Conservation (phyloP, 2,113 vertebrate species). For the Spilogale gracilis region DNA sequence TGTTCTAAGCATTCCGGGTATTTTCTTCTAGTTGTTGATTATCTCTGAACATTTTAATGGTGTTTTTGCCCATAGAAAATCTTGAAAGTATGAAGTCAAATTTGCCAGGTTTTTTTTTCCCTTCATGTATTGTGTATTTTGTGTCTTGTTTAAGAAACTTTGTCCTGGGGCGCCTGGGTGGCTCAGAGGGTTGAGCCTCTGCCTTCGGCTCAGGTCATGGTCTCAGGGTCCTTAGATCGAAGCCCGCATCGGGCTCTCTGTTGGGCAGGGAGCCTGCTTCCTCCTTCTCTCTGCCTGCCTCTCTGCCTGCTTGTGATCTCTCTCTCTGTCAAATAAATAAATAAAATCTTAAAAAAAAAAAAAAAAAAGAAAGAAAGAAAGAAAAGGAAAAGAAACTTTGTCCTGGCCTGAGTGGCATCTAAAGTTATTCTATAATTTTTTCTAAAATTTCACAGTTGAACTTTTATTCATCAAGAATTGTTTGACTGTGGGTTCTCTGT, state of each 20-base stretch:
- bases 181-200: too few species aligned
- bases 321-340: too few species aligned
- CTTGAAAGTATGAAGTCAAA: background rate
- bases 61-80: constrained; percentile 5
- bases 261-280: too few species aligned
- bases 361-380: too few species aligned
- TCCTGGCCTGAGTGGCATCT: background rate
- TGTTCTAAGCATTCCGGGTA: background rate
- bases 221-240: too few species aligned
- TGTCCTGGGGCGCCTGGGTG: background rate
- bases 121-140: background rate
- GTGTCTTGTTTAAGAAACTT: background rate
- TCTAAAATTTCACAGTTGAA: background rate
- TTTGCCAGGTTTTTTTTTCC: background rate
- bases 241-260: too few species aligned
- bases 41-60: background rate
- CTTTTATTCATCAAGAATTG: background rate
- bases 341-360: too few species aligned
- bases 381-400: too few species aligned
- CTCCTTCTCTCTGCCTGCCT: too few species aligned
- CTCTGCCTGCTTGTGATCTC: too few species aligned
- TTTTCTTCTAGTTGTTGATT: background rate
- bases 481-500: background rate
- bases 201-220: too few species aligned
- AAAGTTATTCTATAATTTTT: background rate